phyloP scores from a whole-genome alignment of 2,888 invertebrate species.

The Plagodis pulveraria region DNA sequence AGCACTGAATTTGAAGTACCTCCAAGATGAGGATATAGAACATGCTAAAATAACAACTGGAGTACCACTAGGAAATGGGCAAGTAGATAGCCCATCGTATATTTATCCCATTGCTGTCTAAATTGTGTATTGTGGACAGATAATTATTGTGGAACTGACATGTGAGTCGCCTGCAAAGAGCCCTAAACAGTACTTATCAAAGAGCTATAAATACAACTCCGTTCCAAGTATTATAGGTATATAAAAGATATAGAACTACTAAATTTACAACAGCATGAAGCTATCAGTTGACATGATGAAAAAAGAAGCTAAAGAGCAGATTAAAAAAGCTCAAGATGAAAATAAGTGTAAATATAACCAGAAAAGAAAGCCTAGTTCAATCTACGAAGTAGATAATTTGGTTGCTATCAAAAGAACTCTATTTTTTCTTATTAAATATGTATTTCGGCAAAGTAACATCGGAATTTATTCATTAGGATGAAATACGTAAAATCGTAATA shows the following conservation, averaged over 20 bases:
- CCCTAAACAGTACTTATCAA: constrained; percentile 16
- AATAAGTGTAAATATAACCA: constrained; percentile 11
- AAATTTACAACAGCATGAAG: constrained; percentile 20
- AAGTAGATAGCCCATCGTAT: constrained; percentile 23
- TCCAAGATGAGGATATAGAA: background rate
- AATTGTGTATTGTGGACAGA: constrained; percentile 18
- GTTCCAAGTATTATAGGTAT: background rate
- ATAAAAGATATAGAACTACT: constrained; percentile 25
- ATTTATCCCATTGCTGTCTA: constrained; percentile 18
- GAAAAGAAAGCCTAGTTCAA: constrained; percentile 15
- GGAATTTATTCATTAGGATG: too few relatives aligned
- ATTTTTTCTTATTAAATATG: too few relatives aligned
- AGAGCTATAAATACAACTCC: constrained; percentile 29
- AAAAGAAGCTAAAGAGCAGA: constrained; percentile 23
- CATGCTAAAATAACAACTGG: constrained; percentile 32
- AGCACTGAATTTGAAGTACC: background rate
- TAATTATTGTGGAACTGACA: constrained; percentile 13
- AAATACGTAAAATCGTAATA: too few relatives aligned
- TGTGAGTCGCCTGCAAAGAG: constrained; percentile 19
- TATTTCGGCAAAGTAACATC: too few relatives aligned
- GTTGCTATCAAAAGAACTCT: constrained; percentile 35
- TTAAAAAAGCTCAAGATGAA: constrained; percentile 25
- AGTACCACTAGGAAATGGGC: constrained; percentile 18
- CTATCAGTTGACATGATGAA: constrained; percentile 2
- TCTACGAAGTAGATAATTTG: constrained; percentile 22